Conservation (phyloP, 2,888 invertebrate genomes). For the Parnassius mnemosyne region DNA sequence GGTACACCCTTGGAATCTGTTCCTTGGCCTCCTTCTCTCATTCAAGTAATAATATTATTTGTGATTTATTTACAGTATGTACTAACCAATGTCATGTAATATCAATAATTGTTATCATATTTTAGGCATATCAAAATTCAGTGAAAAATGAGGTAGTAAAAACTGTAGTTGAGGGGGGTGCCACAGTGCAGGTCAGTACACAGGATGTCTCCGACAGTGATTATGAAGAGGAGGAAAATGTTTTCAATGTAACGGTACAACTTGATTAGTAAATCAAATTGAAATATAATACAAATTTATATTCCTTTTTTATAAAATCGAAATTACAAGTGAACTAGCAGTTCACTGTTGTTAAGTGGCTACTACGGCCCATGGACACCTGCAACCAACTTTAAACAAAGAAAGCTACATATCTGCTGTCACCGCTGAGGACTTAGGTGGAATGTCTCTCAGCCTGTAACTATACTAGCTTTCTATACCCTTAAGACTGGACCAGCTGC, state of each 20-base stretch:
- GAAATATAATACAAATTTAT: no score
- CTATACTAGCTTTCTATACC: no score
- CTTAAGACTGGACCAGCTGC: no score
- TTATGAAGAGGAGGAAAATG: slow-evolving; percentile 59
- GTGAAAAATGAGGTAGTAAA: slow-evolving; percentile 47
- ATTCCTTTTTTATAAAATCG: no score
- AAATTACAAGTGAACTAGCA: no score
- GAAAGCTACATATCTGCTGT: no score
- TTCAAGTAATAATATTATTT: slow-evolving; percentile 54
- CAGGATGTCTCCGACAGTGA: slow-evolving; percentile 60
- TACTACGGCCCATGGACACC: no score
- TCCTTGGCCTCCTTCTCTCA: slow-evolving; percentile 63
- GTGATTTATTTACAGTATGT: not conserved
- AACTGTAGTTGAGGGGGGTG: slow-evolving; percentile 57
- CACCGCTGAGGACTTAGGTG: no score
- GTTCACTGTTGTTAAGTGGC: no score
- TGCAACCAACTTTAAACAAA: no score
- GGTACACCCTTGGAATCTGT: slow-evolving; percentile 80
- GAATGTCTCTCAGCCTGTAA: no score
- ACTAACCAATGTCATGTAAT: not conserved
- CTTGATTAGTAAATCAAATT: not conserved
- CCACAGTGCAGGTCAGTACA: slow-evolving; percentile 64
- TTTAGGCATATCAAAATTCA: slow-evolving; percentile 33
- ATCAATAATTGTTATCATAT: slow-evolving; percentile 6
- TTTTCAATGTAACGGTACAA: slow-evolving; percentile 65